Conservation (phyloP, 2,888 invertebrate genomes). For the Campaea margaritaria region DNA sequence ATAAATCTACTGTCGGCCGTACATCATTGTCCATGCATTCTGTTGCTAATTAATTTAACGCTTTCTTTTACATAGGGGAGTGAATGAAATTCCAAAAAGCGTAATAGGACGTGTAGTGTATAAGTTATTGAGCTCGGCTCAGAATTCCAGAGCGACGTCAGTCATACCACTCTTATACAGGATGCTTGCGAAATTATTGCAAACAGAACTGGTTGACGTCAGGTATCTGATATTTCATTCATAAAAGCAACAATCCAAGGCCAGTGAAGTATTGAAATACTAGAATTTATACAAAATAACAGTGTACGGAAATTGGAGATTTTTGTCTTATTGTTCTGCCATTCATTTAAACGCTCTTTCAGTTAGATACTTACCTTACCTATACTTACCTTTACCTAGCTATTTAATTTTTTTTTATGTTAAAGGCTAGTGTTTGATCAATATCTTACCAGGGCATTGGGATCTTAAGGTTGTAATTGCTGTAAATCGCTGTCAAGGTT, state of each 20-base stretch:
- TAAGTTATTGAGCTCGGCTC: constrained; percentile 72
- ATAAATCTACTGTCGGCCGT: constrained; percentile 63
- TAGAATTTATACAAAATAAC: not conserved
- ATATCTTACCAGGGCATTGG: no score
- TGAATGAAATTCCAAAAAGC: constrained; percentile 79
- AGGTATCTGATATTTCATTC: constrained; percentile 11
- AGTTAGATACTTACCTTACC: no score
- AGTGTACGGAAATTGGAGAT: not conserved
- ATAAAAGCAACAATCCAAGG: constrained; percentile 12
- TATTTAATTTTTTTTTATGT: no score
- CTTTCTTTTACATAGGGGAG: constrained; percentile 73
- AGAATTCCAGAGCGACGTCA: constrained; percentile 66
- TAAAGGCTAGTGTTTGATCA: no score
- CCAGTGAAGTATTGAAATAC: constrained; percentile 5
- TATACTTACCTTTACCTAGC: no score
- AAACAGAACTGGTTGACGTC: no score
- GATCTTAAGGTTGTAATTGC: no score
- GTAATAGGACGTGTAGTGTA: constrained; percentile 73
- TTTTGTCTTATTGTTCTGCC: constrained; percentile 4
- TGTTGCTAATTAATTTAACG: constrained; percentile 77
- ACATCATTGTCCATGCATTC: constrained; percentile 70
- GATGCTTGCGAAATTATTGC: constrained; percentile 18
- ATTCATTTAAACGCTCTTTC: not conserved
- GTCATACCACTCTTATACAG: constrained; percentile 52
- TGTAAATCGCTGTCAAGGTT: no score